A percentile compares a stretch with the other conserved stretches of the same genome.
Conservation (phyloP, 2,113 vertebrate species). For the Mesitornis unicolor region DNA sequence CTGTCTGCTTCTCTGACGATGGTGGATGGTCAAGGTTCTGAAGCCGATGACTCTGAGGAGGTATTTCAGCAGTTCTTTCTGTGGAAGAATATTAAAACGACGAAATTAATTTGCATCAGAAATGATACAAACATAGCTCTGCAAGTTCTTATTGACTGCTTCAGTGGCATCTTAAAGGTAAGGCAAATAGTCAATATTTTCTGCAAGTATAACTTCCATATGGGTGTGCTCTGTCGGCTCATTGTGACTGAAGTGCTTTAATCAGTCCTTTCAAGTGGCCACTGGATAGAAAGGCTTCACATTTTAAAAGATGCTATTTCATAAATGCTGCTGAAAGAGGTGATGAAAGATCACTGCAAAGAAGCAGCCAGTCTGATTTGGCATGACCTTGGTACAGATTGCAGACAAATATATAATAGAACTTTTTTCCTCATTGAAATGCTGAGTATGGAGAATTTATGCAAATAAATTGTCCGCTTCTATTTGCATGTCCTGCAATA, state of each 20-base stretch:
- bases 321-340: background rate
- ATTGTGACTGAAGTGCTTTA: background rate
- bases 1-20: constrained; percentile 63
- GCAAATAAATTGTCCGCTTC: background rate
- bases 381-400: background rate
- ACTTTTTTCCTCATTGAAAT: background rate
- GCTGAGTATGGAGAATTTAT: background rate
- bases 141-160: constrained; percentile 63
- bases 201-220: background rate
- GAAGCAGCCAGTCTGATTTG: background rate
- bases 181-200: no score
- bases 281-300: background rate
- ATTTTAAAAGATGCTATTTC: background rate
- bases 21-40: constrained; percentile 38
- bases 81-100: constrained; percentile 67
- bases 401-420: background rate
- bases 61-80: constrained; percentile 68
- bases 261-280: background rate
- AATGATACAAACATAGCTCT: constrained; percentile 63
- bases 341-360: background rate
- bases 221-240: background rate
- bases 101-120: constrained; percentile 64
- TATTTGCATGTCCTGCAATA: background rate
- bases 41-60: constrained; percentile 50
- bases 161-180: constrained; percentile 67